These are phyloP conservation scores for Pelobates cultripes DNA, from an alignment of 2,797 vertebrate genomes.

Conservation along the genomic window DNA sequence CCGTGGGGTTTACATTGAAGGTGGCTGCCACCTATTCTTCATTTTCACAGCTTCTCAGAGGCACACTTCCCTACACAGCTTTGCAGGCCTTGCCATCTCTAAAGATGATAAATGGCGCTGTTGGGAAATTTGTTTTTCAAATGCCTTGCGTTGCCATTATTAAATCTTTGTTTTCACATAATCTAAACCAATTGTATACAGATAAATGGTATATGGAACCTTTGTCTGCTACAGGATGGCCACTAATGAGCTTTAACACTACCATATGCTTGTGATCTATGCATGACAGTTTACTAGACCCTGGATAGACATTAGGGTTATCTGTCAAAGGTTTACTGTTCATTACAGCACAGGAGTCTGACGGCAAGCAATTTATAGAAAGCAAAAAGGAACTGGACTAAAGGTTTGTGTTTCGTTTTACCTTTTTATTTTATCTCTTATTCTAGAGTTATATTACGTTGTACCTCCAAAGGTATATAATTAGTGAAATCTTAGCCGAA, in stretches of 20 bases:
- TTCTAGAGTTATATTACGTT: no score
- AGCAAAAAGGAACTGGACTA: no score
- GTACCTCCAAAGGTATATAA: no score
- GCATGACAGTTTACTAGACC: no score
- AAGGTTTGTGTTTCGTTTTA: no score
- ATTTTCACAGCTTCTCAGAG: background rate
- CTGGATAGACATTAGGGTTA: background rate
- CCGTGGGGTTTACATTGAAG: background rate
- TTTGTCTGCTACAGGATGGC: slow-evolving; percentile 6
- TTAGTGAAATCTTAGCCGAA: no score
- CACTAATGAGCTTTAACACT: background rate
- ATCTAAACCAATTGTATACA: background rate
- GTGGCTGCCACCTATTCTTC: slow-evolving; percentile 15
- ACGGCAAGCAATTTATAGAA: no score
- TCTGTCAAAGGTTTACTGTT: background rate
- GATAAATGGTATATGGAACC: slow-evolving; percentile 24
- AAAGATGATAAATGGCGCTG: slow-evolving; percentile 22
- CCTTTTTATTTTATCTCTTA: no score
- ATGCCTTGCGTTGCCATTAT: slow-evolving; percentile 30
- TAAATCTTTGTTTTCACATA: slow-evolving; percentile 32
- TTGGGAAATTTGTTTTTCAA: slow-evolving; percentile 42
- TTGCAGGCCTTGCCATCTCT: background rate
- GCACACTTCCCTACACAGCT: background rate
- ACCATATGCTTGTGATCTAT: background rate
- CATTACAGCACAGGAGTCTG: background rate